Evolutionary conservation across 1,140 invertebrate genomes (phyloP), one percentile per base, ranked within the genome.

Genomic region (Drosophila grimshawi): DNA sequence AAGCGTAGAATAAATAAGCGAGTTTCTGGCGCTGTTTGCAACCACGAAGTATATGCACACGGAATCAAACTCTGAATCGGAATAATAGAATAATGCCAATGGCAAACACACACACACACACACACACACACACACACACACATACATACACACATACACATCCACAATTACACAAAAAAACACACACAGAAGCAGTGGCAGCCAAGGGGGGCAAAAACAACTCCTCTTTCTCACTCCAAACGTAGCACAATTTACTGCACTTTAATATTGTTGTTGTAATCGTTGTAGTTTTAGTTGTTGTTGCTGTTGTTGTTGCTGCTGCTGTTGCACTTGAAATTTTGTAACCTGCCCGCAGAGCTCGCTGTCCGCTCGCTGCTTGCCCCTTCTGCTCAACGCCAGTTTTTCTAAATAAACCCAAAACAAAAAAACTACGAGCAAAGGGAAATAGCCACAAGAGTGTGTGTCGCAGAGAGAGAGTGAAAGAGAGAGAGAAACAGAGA

Each of bases 281-380:
- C 77, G 79, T 78, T 81, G 73, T 81, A 80, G 11, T 41, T 32
- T 56, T 19, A 39, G 6, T 39, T 74, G 76, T 71, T 78, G 76
- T 39, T 39, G 7, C 7, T 55, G 53, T 39, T 49, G 30, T 27
- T 49, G 46, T 37, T 57, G 45, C 62, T 65, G 63, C 75, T 76
- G 59, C 56, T 73, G 78, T 70, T 86, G 82, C 82, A 86, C 83
- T 88, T 82, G 82, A 81, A 86, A 73, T 73, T 70, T 82, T 83
- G 19, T 41, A 86, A 86, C 75, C 82, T 86, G 78, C 81, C 51
- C 62, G 56, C 51, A 68, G 64, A 43, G 48, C 35, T 19, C 19
- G 19, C 39, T 43, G 39, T 43, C 39, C 39, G 11, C 41, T 37
- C 35, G 32, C 8, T 37, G 7, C 33, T 19, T 19, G 19, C 19